Evolutionary conservation across 2,888 invertebrate genomes (phyloP).

Genomic region (Nomada goodeniana): DNA sequence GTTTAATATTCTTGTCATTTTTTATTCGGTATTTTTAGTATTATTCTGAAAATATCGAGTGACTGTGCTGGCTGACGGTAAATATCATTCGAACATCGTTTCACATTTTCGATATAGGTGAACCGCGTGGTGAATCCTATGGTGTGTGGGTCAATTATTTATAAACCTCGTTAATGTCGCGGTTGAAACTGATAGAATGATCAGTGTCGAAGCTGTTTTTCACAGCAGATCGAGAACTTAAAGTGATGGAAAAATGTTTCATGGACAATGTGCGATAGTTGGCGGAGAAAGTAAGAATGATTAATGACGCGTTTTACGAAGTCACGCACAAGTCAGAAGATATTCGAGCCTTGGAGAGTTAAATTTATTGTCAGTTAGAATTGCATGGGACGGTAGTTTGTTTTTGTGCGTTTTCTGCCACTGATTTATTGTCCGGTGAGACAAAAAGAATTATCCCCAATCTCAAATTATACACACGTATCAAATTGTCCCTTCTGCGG

Average conservation of each 20-base stretch:
- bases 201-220: neutral
- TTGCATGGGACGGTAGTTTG: neutral
- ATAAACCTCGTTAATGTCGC: neutral
- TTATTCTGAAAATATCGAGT: no score
- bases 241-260: constrained; percentile 1
- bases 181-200: neutral
- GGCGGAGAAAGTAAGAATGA: constrained; percentile 2
- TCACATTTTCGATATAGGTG: neutral
- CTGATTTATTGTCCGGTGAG: neutral
- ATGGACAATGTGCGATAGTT: neutral
- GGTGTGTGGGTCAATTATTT: constrained; percentile 11
- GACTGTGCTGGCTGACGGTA: no score
- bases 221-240: neutral
- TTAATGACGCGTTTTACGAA: neutral
- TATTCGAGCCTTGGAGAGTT: neutral
- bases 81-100: neutral
- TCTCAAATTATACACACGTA: no score
- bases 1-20: no score
- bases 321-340: neutral
- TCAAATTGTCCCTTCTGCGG: no score
- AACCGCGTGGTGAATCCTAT: neutral
- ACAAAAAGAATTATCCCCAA: neutral
- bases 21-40: no score
- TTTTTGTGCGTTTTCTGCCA: neutral
- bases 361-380: constrained; percentile 7